Evolutionary conservation across 92 coral and sea anemone species (phyloP).

Genomic region (Muricea muricata): DNA sequence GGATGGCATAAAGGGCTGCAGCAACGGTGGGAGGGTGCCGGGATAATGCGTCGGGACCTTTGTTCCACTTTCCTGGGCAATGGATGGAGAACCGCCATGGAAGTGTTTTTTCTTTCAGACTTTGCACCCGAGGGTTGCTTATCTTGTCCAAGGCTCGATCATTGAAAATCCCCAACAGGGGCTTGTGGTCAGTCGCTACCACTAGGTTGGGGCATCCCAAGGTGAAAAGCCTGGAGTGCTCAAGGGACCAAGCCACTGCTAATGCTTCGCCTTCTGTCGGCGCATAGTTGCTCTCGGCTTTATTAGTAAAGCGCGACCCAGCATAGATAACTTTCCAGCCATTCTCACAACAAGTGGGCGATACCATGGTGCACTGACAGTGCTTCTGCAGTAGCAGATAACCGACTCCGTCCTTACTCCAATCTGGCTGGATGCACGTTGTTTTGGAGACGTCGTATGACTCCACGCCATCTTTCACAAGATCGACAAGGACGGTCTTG

Average conservation of each 20-base stretch:
- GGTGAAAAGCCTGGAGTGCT: not conserved
- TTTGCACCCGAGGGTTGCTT: not conserved
- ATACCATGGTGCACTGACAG: not conserved
- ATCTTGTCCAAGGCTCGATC: not conserved
- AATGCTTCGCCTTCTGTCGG: slow-evolving; percentile 17
- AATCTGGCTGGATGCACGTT: not conserved
- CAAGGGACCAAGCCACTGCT: not conserved
- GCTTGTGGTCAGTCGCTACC: slow-evolving; percentile 12
- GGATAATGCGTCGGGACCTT: not conserved
- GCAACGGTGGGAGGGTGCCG: not conserved
- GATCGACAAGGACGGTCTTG: not conserved
- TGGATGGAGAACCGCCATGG: not conserved
- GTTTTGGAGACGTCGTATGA: not conserved
- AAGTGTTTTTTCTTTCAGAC: slow-evolving; percentile 1
- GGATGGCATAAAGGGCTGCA: not conserved
- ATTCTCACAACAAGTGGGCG: not conserved
- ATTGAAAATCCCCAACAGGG: not conserved
- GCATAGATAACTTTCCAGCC: not conserved
- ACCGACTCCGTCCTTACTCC: slow-evolving; percentile 9
- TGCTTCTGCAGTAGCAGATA: not conserved
- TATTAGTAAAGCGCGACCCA: not conserved
- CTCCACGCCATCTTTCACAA: not conserved
- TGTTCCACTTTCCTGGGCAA: not conserved
- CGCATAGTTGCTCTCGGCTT: not conserved
- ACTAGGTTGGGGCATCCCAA: not conserved